Conservation (phyloP, 2,113 vertebrate genomes). For the Chunga burmeisteri region DNA sequence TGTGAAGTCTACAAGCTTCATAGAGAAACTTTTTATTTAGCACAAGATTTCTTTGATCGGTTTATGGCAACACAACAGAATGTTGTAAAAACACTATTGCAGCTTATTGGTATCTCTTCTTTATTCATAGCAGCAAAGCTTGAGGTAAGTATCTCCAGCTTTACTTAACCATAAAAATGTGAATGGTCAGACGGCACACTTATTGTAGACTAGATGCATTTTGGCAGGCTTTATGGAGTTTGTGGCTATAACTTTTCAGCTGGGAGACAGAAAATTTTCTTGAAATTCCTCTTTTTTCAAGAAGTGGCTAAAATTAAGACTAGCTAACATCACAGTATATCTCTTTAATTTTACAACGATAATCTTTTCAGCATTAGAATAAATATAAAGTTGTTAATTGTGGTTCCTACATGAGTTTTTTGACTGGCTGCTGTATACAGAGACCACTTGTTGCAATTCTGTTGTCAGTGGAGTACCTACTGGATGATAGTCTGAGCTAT, state of each 20-base stretch:
- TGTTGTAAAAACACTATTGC: conserved; percentile 87
- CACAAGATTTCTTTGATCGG: conserved; percentile 95
- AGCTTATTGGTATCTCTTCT: conserved; percentile 93
- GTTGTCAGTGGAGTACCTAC: neutral
- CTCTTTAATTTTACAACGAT: neutral
- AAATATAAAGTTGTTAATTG: neutral
- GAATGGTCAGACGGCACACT: neutral
- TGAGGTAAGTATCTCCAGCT: conserved; percentile 76
- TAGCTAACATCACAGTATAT: neutral
- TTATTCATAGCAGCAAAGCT: conserved; percentile 96
- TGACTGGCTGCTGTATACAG: neutral
- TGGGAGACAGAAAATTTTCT: neutral
- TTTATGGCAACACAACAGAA: conserved; percentile 95
- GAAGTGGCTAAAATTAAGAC: neutral
- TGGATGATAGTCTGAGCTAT: neutral
- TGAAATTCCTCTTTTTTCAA: neutral
- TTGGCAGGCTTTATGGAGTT: neutral
- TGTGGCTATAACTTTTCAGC: neutral
- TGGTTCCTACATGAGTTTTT: neutral
- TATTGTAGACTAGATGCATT: rapidly evolving
- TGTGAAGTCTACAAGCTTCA: conserved; percentile 95
- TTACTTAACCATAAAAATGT: neutral
- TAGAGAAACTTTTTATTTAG: conserved; percentile 93
- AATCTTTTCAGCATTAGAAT: neutral
- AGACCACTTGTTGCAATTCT: neutral